Base-by-base conservation (phyloP, 2,113 vertebrate species). In the Rostratula benghalensis region DNA sequence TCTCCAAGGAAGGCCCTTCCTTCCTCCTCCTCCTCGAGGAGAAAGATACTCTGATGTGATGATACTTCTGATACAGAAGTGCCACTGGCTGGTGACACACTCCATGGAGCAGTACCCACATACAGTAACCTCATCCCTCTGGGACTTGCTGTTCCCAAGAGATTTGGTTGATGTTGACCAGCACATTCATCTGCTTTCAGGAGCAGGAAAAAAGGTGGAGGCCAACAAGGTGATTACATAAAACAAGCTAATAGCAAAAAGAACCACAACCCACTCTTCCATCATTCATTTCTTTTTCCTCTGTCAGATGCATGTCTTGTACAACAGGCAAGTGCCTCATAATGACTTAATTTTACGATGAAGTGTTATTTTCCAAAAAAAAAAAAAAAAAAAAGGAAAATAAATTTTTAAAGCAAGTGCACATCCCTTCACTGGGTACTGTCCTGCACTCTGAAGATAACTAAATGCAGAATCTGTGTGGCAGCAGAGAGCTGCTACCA, bases 1-100 rank as follows among this genome's bases (percentile, higher is more conserved):
- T 35, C 35, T 13, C 30, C 0, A 13, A 69, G 35, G 39, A 75
- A 71, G 7, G 5, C 2, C 11, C 12, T 15, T 64, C 22, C 10
- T 20, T 53, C 25, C 46, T 57, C 30, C 46, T 57, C 30, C 19
- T 69, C 33, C 39, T 85, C 3, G 1, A 84, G 43, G 21, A 71
- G 6, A 17, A 86, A 41, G 37, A 79, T 60, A 48, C 35, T 30
- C 39, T 68, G 61, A 51, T 4, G 14, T 86, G 45, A n/a, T n/a
- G n/a, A n/a, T n/a, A n/a, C n/a, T n/a, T n/a, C n/a, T n/a, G 39
- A 10, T 5, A 12, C 12, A 30, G 50, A n/a, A 28, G 12, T 80
- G 21, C 18, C 9, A 18, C 31, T 0, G 0, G 18, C 25, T 23
- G 10, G 41, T 19, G 27, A 74, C 45, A 64, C 0, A 0, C 13